Percentiles rank a stretch among this genome's conserved stretches.
These are phyloP conservation scores for Pheosia gnoma DNA, from an alignment of 2,888 invertebrate genomes.

Conservation along the genomic window DNA sequence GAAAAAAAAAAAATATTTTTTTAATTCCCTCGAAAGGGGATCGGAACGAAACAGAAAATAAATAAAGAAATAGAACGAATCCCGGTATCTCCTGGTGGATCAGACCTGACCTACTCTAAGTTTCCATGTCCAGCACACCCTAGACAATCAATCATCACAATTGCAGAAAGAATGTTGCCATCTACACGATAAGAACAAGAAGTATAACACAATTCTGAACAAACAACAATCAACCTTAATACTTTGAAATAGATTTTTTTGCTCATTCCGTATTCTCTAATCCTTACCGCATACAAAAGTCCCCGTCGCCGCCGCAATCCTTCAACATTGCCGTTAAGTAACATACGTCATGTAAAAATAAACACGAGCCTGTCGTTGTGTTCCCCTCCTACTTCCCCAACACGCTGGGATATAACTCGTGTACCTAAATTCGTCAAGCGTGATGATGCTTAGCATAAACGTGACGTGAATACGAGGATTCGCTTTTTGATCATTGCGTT, in stretches of 20 bases:
- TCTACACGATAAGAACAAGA: too few relatives aligned
- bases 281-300: neutral
- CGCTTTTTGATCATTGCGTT: constrained; percentile 32
- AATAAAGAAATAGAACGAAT: too few relatives aligned
- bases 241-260: neutral
- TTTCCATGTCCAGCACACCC: too few relatives aligned
- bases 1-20: too few relatives aligned
- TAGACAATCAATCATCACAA: too few relatives aligned
- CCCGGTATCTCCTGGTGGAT: too few relatives aligned
- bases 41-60: too few relatives aligned
- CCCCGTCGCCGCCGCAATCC: neutral
- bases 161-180: too few relatives aligned
- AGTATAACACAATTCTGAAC: too few relatives aligned
- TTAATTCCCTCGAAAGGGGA: too few relatives aligned
- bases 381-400: constrained; percentile 12
- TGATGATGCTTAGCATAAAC: constrained; percentile 35
- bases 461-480: constrained; percentile 35
- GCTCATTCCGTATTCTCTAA: neutral
- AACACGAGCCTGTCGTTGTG: constrained; percentile 23
- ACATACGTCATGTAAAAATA: constrained; percentile 27
- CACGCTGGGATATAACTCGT: constrained; percentile 21
- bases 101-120: too few relatives aligned
- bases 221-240: neutral
- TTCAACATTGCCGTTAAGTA: constrained; percentile 5
- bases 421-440: constrained; percentile 42